phyloP scores from a whole-genome alignment of 1,140 invertebrate genomes.

The Dolichoris vasculosae region DNA sequence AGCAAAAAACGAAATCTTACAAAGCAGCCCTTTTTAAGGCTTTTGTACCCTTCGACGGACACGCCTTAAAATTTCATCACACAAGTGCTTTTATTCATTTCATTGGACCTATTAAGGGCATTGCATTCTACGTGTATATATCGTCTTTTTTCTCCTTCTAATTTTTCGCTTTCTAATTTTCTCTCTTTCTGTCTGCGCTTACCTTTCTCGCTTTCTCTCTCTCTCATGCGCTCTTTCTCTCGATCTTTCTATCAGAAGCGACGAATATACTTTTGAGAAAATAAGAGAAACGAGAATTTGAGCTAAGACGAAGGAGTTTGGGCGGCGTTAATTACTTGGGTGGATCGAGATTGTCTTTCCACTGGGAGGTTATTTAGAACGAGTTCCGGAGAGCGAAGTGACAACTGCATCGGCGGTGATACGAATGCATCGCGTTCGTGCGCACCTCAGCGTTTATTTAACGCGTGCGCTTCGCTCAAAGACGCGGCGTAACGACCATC shows the following conservation, averaged over 20 bases:
- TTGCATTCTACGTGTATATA: neutral
- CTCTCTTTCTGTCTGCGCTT: neutral
- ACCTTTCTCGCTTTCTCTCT: neutral
- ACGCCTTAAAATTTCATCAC: slow-evolving; percentile 32
- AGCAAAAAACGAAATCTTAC: neutral
- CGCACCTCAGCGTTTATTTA: neutral
- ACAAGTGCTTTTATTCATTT: slow-evolving; percentile 33
- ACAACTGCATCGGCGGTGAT: neutral
- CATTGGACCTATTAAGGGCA: neutral
- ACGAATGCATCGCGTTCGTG: neutral
- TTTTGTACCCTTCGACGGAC: neutral
- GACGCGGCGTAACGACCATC: neutral
- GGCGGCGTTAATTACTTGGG: slow-evolving; percentile 34
- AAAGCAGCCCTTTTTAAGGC: neutral
- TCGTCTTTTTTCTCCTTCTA: neutral
- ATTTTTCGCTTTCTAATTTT: neutral
- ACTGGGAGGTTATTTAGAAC: neutral
- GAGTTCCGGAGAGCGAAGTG: neutral
- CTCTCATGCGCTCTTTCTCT: neutral
- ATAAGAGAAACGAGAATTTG: neutral
- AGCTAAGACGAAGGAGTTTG: neutral
- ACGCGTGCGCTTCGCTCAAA: neutral
- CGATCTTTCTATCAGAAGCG: neutral
- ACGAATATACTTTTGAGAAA: neutral
- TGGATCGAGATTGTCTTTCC: slow-evolving; percentile 11